Conservation (phyloP, 2,888 invertebrate genomes). For the Dioctria rufipes region DNA sequence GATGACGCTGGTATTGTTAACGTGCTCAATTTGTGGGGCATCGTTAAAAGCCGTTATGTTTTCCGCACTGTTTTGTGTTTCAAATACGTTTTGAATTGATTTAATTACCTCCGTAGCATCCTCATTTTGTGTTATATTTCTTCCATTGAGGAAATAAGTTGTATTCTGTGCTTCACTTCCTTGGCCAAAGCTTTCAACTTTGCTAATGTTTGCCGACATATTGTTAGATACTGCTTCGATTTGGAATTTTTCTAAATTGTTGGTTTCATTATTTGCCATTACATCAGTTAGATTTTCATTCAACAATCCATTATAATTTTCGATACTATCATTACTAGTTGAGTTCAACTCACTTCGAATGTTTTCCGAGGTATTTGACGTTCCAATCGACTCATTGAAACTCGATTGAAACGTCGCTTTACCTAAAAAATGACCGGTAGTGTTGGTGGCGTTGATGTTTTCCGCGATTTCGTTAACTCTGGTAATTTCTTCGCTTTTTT, state of each 20-base stretch:
- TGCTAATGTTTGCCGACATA: not conserved
- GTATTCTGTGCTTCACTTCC: not conserved
- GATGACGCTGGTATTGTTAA: not conserved
- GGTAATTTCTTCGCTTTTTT: slow-evolving; percentile 34
- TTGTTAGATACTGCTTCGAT: not conserved
- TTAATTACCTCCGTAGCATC: no score
- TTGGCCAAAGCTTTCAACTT: not conserved
- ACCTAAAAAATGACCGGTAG: slow-evolving; percentile 62
- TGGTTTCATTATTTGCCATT: slow-evolving; percentile 11
- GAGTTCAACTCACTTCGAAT: slow-evolving; percentile 34
- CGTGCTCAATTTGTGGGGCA: not conserved
- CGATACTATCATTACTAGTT: slow-evolving; percentile 19
- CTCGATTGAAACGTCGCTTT: slow-evolving; percentile 61
- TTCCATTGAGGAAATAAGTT: not conserved
- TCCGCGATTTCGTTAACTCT: slow-evolving; percentile 24
- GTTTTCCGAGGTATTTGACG: slow-evolving; percentile 59
- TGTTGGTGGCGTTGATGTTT: slow-evolving; percentile 36
- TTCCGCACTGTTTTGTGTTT: no score
- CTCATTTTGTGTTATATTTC: no score
- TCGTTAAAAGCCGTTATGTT: no score
- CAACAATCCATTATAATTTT: slow-evolving; percentile 22
- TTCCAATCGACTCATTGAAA: slow-evolving; percentile 59
- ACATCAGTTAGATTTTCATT: slow-evolving; percentile 37
- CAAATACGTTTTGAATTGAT: no score
- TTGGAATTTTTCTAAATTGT: slow-evolving; percentile 33